phyloP scores from a whole-genome alignment of 2,797 vertebrate species.

The Synaphobranchus kaupii region DNA sequence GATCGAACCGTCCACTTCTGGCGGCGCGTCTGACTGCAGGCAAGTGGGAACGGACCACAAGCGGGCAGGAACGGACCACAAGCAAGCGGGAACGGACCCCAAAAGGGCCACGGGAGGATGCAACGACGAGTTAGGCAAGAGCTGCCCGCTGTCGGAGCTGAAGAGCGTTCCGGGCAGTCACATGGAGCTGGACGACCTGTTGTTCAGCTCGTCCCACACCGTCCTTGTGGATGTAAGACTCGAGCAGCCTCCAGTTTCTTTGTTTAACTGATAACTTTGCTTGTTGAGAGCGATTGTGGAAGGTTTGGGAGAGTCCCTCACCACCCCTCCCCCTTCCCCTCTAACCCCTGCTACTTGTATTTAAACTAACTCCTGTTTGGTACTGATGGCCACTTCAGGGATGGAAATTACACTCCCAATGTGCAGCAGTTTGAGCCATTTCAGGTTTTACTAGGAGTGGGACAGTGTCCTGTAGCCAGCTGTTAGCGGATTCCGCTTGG shows the following conservation, averaged over 20 bases:
- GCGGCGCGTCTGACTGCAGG: not conserved
- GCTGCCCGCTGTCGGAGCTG: conserved; percentile 25
- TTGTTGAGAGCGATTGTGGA: not conserved
- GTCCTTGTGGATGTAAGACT: conserved; percentile 67
- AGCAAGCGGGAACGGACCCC: not conserved
- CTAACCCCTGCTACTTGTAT: not conserved
- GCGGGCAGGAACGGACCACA: not conserved
- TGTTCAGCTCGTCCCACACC: not conserved
- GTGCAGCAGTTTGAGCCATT: too few relatives aligned
- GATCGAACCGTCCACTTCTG: not conserved
- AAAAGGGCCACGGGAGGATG: too few relatives aligned
- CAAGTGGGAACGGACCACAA: not conserved
- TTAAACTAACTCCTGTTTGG: not conserved
- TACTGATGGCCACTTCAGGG: not conserved
- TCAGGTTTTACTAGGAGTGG: not conserved
- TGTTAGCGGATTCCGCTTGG: too few relatives aligned
- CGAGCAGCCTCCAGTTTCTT: not conserved
- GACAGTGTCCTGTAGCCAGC: too few relatives aligned
- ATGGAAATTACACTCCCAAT: not conserved
- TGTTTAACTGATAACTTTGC: not conserved
- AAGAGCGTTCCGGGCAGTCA: conserved; percentile 32
- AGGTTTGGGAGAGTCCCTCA: not conserved
- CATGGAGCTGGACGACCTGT: not conserved
- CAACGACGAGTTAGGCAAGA: not conserved
- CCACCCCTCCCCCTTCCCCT: too few relatives aligned